Evolutionary conservation across 2,797 vertebrate species (phyloP).

Genomic region (Eidolon dupreanum): DNA sequence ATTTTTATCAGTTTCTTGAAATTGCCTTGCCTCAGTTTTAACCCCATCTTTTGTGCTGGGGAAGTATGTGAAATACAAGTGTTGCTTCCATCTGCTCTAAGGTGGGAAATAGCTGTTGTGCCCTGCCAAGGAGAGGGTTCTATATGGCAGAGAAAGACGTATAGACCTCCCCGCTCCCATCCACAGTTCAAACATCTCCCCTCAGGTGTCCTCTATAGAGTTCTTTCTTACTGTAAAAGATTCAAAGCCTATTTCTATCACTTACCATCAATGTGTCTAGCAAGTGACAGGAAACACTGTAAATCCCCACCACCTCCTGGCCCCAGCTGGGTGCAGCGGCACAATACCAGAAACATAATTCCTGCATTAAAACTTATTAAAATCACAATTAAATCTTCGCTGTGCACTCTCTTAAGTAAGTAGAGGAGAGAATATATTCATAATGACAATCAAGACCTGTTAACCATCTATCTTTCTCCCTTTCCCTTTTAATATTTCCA

Average conservation of each 20-base stretch:
- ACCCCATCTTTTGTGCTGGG: slow-evolving; percentile 46
- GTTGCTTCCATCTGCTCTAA: neutral
- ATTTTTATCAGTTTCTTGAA: slow-evolving; percentile 52
- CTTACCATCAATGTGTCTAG: neutral
- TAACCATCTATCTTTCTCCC: neutral
- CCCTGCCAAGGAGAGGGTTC: neutral
- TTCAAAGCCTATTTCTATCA: neutral
- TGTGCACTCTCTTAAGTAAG: neutral
- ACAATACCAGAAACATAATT: neutral
- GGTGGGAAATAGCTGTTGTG: neutral
- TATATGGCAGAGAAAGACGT: neutral
- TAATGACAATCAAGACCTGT: neutral
- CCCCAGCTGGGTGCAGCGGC: neutral
- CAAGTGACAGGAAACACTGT: neutral
- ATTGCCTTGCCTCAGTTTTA: slow-evolving; percentile 60
- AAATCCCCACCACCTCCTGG: neutral
- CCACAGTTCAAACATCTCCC: neutral
- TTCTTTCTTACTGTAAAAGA: neutral
- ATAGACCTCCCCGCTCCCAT: neutral
- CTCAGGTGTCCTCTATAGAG: neutral
- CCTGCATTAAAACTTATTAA: neutral
- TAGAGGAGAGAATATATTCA: neutral
- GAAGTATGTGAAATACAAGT: neutral
- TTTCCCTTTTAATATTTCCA: neutral
- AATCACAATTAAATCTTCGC: neutral